Percentiles rank a stretch among this genome's conserved stretches.
These are phyloP conservation scores for Erethizon dorsatum DNA, from an alignment of 2,797 vertebrate species.

Conservation along the genomic window DNA sequence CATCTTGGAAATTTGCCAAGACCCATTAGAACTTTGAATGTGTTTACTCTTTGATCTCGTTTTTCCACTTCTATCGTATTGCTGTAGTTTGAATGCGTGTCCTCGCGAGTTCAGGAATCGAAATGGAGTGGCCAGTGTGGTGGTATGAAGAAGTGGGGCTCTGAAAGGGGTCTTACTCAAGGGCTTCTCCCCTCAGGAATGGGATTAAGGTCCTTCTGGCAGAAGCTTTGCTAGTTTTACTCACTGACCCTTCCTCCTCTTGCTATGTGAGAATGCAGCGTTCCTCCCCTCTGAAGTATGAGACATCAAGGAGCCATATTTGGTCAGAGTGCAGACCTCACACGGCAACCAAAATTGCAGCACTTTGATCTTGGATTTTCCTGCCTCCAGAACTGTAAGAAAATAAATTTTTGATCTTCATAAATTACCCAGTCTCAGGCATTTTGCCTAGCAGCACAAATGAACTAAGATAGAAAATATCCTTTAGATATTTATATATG, in stretches of 20 bases:
- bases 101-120: background rate
- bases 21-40: background rate
- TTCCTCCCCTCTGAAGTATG: background rate
- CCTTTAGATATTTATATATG: background rate
- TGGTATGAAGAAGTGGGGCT: too few species aligned
- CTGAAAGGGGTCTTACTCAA: background rate
- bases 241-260: background rate
- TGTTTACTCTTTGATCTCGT: background rate
- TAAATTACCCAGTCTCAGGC: background rate
- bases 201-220: too few species aligned
- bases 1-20: background rate
- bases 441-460: background rate
- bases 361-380: too few species aligned
- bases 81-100: background rate
- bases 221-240: background rate
- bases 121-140: too few species aligned
- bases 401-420: background rate
- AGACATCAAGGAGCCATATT: background rate
- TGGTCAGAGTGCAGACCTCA: background rate
- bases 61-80: background rate
- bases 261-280: fast-evolving
- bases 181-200: background rate
- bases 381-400: background rate
- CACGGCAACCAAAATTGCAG: background rate
- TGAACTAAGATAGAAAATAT: background rate